phyloP scores from a whole-genome alignment of 1,140 invertebrate species.

The Archivesica marissinica region DNA sequence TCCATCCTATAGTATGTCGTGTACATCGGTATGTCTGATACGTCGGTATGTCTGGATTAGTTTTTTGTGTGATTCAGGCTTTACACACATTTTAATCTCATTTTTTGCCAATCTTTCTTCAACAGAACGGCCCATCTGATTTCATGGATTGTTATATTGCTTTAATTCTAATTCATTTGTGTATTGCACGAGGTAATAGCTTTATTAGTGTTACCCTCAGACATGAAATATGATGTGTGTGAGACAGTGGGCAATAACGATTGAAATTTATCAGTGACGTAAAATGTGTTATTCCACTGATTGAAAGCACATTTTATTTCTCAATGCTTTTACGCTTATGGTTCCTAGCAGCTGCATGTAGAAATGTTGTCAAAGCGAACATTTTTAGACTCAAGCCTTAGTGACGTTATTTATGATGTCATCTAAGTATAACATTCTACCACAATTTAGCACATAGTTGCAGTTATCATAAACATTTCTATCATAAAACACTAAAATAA shows the following conservation, averaged over 20 bases:
- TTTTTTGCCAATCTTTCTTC: background rate
- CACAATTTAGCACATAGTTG: no score
- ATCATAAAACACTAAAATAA: no score
- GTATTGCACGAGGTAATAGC: background rate
- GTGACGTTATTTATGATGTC: no score
- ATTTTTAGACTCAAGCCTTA: no score
- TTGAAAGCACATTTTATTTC: no score
- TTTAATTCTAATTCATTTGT: background rate
- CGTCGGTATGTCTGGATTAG: no score
- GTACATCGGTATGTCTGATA: background rate
- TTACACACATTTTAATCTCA: background rate
- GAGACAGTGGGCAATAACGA: background rate
- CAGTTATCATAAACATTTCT: no score
- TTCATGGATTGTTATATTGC: background rate
- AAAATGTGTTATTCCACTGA: background rate
- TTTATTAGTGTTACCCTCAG: background rate
- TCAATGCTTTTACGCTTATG: no score
- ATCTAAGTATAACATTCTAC: no score
- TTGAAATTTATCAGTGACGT: background rate
- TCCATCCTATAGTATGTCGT: background rate
- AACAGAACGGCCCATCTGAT: no score
- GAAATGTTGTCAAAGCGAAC: no score
- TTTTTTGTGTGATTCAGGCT: conserved; percentile 14
- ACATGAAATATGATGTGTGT: background rate
- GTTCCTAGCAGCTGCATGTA: no score